Conservation (phyloP, 2,888 invertebrate genomes). For the Geotrupes spiniger region DNA sequence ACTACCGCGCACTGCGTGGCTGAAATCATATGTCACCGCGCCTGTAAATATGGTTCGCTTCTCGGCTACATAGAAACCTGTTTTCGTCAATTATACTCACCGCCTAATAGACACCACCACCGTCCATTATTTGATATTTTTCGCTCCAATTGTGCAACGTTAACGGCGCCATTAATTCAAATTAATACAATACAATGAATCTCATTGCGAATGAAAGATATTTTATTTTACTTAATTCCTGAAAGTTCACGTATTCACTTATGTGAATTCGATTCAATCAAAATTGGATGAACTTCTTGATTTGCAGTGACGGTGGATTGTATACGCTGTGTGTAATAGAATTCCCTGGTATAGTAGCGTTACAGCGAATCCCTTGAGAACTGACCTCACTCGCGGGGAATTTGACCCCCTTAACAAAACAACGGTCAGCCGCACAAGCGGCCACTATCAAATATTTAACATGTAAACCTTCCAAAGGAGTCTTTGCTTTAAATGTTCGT, state of each 20-base stretch:
- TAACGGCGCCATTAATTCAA: no score
- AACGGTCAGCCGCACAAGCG: slow-evolving; percentile 33
- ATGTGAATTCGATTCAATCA: slow-evolving; percentile 2
- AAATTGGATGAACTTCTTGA: background rate
- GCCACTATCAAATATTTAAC: slow-evolving; percentile 42
- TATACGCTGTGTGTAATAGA: slow-evolving; percentile 43
- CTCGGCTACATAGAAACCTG: background rate
- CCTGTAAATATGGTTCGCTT: slow-evolving; percentile 8
- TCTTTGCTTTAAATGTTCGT: slow-evolving; percentile 31
- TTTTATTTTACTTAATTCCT: no score
- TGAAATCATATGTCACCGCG: slow-evolving; percentile 34
- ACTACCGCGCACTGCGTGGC: slow-evolving; percentile 46
- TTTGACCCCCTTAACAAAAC: slow-evolving; percentile 32
- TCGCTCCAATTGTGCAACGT: no score
- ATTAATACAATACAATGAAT: no score
- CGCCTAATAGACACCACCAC: no score
- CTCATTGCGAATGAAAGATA: no score
- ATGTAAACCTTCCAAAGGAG: slow-evolving; percentile 23
- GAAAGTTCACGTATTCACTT: no score
- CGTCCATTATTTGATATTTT: no score
- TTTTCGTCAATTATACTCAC: background rate
- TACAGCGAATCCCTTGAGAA: slow-evolving; percentile 35
- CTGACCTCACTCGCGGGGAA: slow-evolving; percentile 40
- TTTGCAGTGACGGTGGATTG: slow-evolving; percentile 18
- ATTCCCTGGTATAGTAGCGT: slow-evolving; percentile 40